These are phyloP conservation scores for Diploptera punctata DNA, from an alignment of 2,888 invertebrate species.

Conservation along the genomic window DNA sequence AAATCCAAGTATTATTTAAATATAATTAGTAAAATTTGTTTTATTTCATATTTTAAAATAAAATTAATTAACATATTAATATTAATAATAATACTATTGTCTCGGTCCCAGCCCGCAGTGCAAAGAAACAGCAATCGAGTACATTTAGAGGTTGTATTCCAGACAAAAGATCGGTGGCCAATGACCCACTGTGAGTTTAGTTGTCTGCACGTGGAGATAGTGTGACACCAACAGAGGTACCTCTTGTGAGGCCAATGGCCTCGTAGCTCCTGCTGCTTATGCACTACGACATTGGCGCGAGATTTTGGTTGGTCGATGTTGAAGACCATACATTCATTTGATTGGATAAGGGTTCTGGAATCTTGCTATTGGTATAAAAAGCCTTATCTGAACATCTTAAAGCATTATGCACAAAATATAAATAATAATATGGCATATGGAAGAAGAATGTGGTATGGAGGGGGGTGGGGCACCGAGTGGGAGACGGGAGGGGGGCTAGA, in stretches of 20 bases:
- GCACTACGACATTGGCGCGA: slow-evolving; percentile 31
- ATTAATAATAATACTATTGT: too few relatives aligned
- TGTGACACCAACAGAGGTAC: slow-evolving; percentile 26
- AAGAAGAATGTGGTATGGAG: not conserved
- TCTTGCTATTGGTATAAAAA: not conserved
- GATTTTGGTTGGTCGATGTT: slow-evolving; percentile 24
- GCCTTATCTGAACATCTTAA: not conserved
- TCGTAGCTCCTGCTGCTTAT: slow-evolving; percentile 9
- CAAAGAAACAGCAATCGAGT: too few relatives aligned
- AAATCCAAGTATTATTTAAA: too few relatives aligned
- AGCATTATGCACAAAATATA: not conserved
- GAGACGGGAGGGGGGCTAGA: not conserved
- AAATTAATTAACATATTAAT: too few relatives aligned
- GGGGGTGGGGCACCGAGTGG: not conserved
- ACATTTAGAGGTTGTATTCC: too few relatives aligned
- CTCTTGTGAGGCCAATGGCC: slow-evolving; percentile 32
- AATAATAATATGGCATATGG: not conserved
- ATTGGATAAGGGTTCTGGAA: not conserved
- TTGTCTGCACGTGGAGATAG: slow-evolving; percentile 37
- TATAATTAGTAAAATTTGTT: too few relatives aligned
- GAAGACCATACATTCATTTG: not conserved
- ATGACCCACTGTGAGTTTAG: slow-evolving; percentile 36
- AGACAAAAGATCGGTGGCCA: slow-evolving; percentile 34
- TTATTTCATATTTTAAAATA: too few relatives aligned
- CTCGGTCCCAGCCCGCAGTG: too few relatives aligned